phyloP scores from a whole-genome alignment of 2,113 vertebrate genomes.

The Nesospiza acunhae region DNA sequence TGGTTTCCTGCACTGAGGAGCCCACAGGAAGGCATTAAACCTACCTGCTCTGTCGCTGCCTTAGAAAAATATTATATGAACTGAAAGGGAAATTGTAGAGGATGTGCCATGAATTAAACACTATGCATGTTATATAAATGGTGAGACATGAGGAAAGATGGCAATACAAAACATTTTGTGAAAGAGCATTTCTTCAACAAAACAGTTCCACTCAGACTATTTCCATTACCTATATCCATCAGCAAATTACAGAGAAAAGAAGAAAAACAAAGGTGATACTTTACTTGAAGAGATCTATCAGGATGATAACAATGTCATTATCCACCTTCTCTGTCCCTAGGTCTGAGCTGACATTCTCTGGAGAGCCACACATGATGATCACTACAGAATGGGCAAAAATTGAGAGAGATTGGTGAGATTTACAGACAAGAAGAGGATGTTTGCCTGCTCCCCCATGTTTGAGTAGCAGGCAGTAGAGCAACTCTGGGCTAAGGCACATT shows the following conservation, averaged over 20 bases:
- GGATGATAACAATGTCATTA: constrained; percentile 82
- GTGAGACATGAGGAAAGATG: not conserved
- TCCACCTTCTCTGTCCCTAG: constrained; percentile 32
- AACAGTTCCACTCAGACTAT: not conserved
- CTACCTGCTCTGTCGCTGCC: not conserved
- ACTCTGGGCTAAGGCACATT: not conserved
- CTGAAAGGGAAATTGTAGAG: not conserved
- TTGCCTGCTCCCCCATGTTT: not conserved
- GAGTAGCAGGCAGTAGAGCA: not conserved
- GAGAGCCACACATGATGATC: constrained; percentile 84
- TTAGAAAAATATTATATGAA: not conserved
- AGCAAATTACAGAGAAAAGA: not conserved
- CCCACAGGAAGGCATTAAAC: not conserved
- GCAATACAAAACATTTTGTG: not conserved
- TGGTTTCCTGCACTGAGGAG: not conserved
- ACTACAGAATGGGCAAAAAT: constrained; percentile 73
- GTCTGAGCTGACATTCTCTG: constrained; percentile 55
- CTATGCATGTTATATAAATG: not conserved
- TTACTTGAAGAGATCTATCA: constrained; percentile 92
- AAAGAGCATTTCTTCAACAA: not conserved
- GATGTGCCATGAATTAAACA: not conserved
- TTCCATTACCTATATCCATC: not conserved
- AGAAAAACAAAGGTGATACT: constrained; percentile 49
- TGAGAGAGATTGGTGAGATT: not conserved
- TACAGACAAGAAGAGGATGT: not conserved